Percentiles rank a stretch among this genome's conserved stretches.
These are phyloP conservation scores for Lycaon pictus DNA, from an alignment of 2,113 vertebrate species.

Conservation along the genomic window DNA sequence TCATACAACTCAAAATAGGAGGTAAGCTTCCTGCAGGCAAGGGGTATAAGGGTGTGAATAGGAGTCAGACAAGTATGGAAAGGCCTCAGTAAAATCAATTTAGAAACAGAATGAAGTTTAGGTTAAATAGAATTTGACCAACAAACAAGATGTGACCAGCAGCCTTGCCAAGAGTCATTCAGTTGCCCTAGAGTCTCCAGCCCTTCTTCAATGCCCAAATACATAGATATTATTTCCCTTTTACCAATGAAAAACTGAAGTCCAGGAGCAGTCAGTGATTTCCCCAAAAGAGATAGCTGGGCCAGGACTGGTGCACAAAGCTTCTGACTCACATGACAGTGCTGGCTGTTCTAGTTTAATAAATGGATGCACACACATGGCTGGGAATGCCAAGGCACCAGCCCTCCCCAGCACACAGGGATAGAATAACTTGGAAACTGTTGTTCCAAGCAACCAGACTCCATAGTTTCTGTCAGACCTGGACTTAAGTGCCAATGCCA, in stretches of 20 bases:
- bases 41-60: background rate
- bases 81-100: background rate
- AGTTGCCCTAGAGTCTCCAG: background rate
- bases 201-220: background rate
- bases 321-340: background rate
- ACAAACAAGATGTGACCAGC: background rate
- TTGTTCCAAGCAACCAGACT: background rate
- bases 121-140: background rate
- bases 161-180: background rate
- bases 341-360: background rate
- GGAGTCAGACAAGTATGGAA: background rate
- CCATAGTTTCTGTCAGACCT: background rate
- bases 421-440: background rate
- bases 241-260: constrained; percentile 22
- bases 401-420: background rate
- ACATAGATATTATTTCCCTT: background rate
- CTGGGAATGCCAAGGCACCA: background rate
- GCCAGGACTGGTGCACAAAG: background rate
- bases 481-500: background rate
- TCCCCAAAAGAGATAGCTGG: background rate
- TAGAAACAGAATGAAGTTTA: background rate
- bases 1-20: background rate
- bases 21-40: background rate
- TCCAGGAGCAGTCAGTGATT: background rate
- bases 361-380: background rate